Evolutionary conservation across 2,888 invertebrate genomes (phyloP), one percentile per base, ranked within the genome.

Genomic region (Lumbricus terrestris): DNA sequence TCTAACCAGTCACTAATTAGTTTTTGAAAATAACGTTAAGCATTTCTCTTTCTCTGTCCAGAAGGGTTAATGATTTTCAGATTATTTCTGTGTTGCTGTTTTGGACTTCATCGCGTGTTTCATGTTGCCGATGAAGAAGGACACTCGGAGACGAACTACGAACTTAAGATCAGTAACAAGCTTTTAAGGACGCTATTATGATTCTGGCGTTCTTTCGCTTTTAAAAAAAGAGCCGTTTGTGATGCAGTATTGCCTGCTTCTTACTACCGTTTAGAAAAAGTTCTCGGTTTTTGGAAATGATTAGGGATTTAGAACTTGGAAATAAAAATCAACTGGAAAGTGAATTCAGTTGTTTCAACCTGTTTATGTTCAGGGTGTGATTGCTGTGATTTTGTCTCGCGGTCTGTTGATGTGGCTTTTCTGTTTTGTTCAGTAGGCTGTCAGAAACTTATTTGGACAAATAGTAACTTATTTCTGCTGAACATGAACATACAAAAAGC

Each of bases 11-110:
- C 37, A 8, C 85, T 85, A 35, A 37, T 34, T 85, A 35, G 34
- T 85, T 37, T 35, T 35, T 13, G 35, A 35, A n/a, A n/a, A n/a
- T n/a, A 85, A 85, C n/a, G 85, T 85, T 34, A 85, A 85, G 35
- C 85, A 37, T 85, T 85, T 85, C 85, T 85, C 85, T 85, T 85
- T 85, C 85, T 85, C 35, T 85, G 85, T 37, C 34, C 85, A 35
- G 35, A 85, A 35, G 18, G 85, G 85, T 85, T 37, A n/a, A 85
- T 85, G 37, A 85, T 85, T 85, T 85, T 85, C 85, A 34, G 37
- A 37, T 85, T n/a, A n/a, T n/a, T 85, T 85, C 33, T 85, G 35
- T 85, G 37, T 85, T 85, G 37, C 37, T 85, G 85, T 85, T 85
- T 85, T 85, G 69, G 69, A 69, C 69, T 69, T 69, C 69, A 69